These are phyloP conservation scores for Formicarius rufipectus DNA, from an alignment of 2,113 vertebrate genomes.

Conservation along the genomic window DNA sequence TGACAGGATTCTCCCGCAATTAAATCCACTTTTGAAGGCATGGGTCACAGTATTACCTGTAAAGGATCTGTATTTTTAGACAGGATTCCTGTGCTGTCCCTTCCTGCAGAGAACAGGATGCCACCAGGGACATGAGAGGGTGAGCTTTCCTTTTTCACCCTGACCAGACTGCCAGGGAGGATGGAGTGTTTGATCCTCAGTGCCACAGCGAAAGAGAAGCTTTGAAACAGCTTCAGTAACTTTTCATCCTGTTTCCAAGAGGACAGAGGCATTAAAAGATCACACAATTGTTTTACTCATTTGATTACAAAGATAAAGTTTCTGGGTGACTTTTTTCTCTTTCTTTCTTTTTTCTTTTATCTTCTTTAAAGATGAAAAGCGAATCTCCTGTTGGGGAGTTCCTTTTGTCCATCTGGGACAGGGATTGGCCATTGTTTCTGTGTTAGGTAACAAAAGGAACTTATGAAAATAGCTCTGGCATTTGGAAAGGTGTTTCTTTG, in stretches of 20 bases:
- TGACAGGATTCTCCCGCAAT: background rate
- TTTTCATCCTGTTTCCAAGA: background rate
- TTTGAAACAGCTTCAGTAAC: background rate
- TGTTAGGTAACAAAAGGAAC: background rate
- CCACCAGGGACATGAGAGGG: background rate
- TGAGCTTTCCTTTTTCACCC: background rate
- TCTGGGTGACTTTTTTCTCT: background rate
- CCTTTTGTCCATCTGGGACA: background rate
- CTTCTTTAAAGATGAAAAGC: background rate
- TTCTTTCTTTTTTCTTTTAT: background rate
- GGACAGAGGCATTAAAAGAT: background rate
- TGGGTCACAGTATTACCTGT: background rate
- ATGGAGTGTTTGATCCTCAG: background rate
- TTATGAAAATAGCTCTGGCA: background rate
- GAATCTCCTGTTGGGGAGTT: background rate
- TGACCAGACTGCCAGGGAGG: background rate
- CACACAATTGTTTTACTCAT: background rate
- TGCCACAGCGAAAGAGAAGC: background rate
- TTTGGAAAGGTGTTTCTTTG: background rate
- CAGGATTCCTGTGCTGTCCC: background rate
- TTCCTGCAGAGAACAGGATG: background rate
- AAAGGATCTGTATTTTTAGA: conserved; percentile 25
- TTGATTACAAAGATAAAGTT: background rate
- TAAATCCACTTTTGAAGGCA: background rate
- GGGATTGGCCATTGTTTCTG: background rate